Percentiles rank a stretch among this genome's conserved stretches.
These are phyloP conservation scores for Takifugu flavidus DNA, from an alignment of 2,113 vertebrate genomes.

Conservation along the genomic window DNA sequence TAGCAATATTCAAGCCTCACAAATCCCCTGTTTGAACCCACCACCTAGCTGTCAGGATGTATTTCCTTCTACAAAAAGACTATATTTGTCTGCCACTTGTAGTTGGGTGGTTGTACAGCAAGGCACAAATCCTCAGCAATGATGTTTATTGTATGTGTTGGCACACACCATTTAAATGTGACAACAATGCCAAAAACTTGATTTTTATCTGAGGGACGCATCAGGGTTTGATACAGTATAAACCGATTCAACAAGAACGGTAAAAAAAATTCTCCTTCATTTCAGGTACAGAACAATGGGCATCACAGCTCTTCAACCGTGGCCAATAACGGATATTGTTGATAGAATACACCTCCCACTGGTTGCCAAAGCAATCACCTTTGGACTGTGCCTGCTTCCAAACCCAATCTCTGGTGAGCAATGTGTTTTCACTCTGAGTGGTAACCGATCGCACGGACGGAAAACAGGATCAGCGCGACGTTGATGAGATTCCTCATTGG, in stretches of 20 bases:
- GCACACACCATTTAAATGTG: too few species aligned
- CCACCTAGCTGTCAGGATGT: too few species aligned
- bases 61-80: too few species aligned
- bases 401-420: background rate
- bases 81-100: too few species aligned
- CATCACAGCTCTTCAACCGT: background rate
- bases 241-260: background rate
- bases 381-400: background rate
- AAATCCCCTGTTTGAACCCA: too few species aligned
- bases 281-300: background rate
- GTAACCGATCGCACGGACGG: background rate
- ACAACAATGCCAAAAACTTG: too few species aligned
- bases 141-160: too few species aligned
- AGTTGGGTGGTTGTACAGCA: too few species aligned
- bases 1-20: background rate
- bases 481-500: background rate
- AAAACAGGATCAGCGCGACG: background rate
- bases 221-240: background rate
- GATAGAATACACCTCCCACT: background rate
- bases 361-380: background rate
- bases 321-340: background rate
- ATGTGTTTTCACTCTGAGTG: background rate
- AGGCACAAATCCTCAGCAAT: too few species aligned
- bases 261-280: background rate
- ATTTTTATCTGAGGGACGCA: background rate